Evolutionary conservation across 2,888 invertebrate species (phyloP).

Genomic region (Ectemnius cavifrons): DNA sequence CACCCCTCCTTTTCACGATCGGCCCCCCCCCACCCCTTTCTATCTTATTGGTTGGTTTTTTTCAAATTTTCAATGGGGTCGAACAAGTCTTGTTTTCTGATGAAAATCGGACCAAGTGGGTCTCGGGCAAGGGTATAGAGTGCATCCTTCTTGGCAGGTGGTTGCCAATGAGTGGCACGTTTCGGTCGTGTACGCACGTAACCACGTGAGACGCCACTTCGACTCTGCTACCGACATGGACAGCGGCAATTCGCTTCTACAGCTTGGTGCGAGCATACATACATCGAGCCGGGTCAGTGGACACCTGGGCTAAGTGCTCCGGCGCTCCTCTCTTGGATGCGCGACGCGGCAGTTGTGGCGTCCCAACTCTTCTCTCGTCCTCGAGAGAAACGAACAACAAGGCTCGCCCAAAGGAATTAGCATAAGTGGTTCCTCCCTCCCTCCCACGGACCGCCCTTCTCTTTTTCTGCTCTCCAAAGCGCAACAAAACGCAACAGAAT

Average conservation of each 20-base stretch:
- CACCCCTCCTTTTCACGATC: constrained; percentile 22
- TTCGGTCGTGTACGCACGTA: not conserved
- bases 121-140: not conserved
- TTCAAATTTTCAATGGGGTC: too few species aligned
- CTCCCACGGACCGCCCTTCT: not conserved
- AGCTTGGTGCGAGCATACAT: not conserved
- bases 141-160: not conserved
- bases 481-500: constrained; percentile 11
- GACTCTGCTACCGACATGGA: not conserved
- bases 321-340: constrained; percentile 25
- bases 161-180: not conserved
- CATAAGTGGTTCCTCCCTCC: constrained; percentile 54
- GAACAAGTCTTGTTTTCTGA: too few species aligned
- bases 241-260: constrained; percentile 18
- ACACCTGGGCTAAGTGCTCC: constrained; percentile 66
- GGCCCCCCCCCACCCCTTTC: not conserved
- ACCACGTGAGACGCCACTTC: not conserved
- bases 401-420: constrained; percentile 53
- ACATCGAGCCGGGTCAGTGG: constrained; percentile 38
- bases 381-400: constrained; percentile 37
- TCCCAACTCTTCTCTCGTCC: constrained; percentile 15
- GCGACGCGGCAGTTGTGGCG: constrained; percentile 22
- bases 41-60: not conserved
- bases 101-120: not conserved
- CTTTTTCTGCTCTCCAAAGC: constrained; percentile 6